Percentiles rank a stretch among this genome's conserved stretches.
phyloP scores from a whole-genome alignment of 2,888 invertebrate species.

The Agonum fuliginosum region DNA sequence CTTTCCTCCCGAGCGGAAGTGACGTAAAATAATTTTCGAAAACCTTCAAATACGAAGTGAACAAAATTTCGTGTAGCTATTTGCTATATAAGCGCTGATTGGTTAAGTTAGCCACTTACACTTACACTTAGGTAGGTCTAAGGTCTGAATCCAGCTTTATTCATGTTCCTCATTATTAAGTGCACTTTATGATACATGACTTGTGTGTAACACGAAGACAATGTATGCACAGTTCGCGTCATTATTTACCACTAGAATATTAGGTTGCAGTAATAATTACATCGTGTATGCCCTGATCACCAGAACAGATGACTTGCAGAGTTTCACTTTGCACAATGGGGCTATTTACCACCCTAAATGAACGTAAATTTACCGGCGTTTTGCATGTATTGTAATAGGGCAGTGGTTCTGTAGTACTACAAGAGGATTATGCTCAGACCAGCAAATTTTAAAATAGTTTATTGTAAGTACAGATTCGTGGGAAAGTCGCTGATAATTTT shows the following conservation, averaged over 20 bases:
- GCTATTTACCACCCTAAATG: conserved; percentile 19
- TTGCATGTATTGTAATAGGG: not conserved
- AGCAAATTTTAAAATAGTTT: too few relatives aligned
- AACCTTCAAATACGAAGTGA: too few relatives aligned
- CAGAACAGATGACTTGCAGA: not conserved
- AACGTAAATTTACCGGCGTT: conserved; percentile 3
- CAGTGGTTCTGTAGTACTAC: not conserved
- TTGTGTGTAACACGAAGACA: not conserved
- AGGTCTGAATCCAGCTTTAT: too few relatives aligned
- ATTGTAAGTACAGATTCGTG: conserved; percentile 14
- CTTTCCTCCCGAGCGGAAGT: too few relatives aligned
- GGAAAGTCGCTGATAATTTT: conserved; percentile 21
- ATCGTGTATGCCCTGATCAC: not conserved
- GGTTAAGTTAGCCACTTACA: too few relatives aligned
- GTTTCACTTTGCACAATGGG: not conserved
- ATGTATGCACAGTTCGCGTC: not conserved
- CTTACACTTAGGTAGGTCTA: too few relatives aligned
- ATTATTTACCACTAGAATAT: conserved; percentile 6
- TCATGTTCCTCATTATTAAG: not conserved
- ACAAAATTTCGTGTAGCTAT: too few relatives aligned
- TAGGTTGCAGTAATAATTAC: conserved; percentile 7
- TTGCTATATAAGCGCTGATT: too few relatives aligned
- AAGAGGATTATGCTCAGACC: too few relatives aligned
- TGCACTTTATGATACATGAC: not conserved
- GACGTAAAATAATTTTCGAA: too few relatives aligned